Evolutionary conservation across 2,113 vertebrate genomes (phyloP).

Genomic region (Tinamus guttatus): DNA sequence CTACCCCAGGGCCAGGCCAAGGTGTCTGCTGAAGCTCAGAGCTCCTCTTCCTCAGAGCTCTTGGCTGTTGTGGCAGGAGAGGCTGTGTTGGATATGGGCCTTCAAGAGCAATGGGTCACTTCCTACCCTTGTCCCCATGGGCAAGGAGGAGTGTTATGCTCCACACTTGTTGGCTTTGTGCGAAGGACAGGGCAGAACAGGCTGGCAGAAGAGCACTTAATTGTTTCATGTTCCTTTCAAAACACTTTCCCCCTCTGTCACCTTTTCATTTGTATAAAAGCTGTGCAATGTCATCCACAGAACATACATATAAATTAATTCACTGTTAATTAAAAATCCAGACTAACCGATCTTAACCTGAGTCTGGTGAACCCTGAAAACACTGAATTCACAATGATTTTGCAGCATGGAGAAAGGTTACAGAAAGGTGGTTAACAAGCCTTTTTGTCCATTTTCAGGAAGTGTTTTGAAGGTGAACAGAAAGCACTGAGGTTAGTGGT

Average conservation of each 20-base stretch:
- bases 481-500: fast-evolving
- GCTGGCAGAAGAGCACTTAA: neutral
- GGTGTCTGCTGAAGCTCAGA: neutral
- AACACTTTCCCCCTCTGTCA: neutral
- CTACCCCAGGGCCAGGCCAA: neutral
- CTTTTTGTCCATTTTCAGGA: neutral
- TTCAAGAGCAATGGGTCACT: neutral
- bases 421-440: neutral
- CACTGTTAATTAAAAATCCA: neutral
- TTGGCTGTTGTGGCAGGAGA: neutral
- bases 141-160: neutral
- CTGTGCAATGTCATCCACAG: neutral
- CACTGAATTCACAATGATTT: neutral
- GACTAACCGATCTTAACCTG: neutral
- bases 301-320: neutral
- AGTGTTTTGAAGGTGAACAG: neutral
- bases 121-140: neutral
- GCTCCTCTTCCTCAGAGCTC: neutral
- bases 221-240: neutral
- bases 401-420: neutral
- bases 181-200: neutral
- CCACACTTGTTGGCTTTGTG: neutral
- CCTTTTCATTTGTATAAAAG: neutral
- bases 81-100: neutral
- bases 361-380: neutral